A percentile compares a stretch with the other conserved stretches of the same genome.
These are phyloP conservation scores for Leptothorax acervorum DNA, from an alignment of 2,888 invertebrate species.

Conservation along the genomic window DNA sequence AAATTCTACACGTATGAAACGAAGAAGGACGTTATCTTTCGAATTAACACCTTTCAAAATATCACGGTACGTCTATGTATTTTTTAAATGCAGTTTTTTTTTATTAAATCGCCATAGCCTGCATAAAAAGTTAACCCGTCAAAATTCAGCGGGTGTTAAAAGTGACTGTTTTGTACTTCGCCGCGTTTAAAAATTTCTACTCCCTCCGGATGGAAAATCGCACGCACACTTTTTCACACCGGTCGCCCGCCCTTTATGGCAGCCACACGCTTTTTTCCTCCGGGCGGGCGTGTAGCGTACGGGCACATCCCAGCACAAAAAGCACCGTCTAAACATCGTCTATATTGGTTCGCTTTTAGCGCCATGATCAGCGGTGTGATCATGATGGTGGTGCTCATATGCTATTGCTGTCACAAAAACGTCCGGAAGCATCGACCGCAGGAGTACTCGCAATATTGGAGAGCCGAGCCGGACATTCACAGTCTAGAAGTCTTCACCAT, in stretches of 20 bases:
- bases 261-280: slow-evolving; percentile 36
- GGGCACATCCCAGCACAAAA: slow-evolving; percentile 32
- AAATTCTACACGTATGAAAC: neutral
- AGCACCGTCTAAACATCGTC: slow-evolving; percentile 45
- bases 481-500: slow-evolving; percentile 87
- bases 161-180: neutral
- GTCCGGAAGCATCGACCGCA: slow-evolving; percentile 86
- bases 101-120: neutral
- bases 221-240: slow-evolving; percentile 31
- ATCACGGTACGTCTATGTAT: neutral
- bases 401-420: slow-evolving; percentile 90
- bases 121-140: neutral
- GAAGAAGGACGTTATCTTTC: neutral
- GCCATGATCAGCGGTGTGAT: slow-evolving; percentile 93
- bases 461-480: slow-evolving; percentile 86
- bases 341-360: slow-evolving; percentile 86
- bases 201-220: slow-evolving; percentile 21
- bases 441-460: slow-evolving; percentile 86
- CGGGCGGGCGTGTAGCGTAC: neutral
- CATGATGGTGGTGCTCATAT: slow-evolving; percentile 91
- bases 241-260: neutral
- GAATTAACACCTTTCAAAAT: slow-evolving; percentile 3
- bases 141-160: slow-evolving; percentile 15
- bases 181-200: slow-evolving; percentile 7
- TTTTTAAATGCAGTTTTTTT: neutral